These are phyloP conservation scores for Psittacara wagleri DNA, from an alignment of 2,113 vertebrate species.

Conservation along the genomic window DNA sequence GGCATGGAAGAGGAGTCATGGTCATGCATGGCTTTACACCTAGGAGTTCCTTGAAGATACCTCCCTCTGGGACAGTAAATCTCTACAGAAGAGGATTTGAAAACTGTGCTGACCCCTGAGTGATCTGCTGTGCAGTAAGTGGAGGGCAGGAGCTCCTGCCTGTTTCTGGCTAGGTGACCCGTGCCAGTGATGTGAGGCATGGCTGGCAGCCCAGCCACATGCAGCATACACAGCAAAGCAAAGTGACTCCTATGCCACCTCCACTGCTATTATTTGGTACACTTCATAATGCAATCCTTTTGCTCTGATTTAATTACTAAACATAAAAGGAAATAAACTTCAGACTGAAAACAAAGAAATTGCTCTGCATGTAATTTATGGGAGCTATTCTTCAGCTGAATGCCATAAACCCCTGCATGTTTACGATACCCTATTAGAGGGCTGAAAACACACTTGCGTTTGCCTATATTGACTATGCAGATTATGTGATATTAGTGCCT, in stretches of 20 bases:
- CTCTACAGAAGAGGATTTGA: not conserved
- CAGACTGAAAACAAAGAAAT: not conserved
- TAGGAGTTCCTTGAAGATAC: not conserved
- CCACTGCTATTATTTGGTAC: not conserved
- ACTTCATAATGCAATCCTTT: not conserved
- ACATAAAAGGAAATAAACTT: conserved; percentile 24
- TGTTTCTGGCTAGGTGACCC: not conserved
- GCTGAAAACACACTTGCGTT: not conserved
- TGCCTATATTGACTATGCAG: not conserved
- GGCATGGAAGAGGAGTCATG: not conserved
- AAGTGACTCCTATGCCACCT: accelerated
- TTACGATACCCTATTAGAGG: not conserved
- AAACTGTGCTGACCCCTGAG: not conserved
- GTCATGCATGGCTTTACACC: accelerated
- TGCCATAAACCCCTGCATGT: not conserved
- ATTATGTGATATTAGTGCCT: not conserved
- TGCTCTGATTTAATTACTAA: not conserved
- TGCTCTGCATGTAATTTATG: not conserved
- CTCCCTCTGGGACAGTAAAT: not conserved
- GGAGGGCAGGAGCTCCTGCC: not conserved
- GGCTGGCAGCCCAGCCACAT: not conserved
- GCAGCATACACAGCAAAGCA: accelerated
- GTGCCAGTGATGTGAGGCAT: accelerated
- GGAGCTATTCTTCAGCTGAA: not conserved
- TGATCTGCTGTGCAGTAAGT: not conserved